Conservation (phyloP, 2,797 vertebrate species). For the Trachurus trachurus region DNA sequence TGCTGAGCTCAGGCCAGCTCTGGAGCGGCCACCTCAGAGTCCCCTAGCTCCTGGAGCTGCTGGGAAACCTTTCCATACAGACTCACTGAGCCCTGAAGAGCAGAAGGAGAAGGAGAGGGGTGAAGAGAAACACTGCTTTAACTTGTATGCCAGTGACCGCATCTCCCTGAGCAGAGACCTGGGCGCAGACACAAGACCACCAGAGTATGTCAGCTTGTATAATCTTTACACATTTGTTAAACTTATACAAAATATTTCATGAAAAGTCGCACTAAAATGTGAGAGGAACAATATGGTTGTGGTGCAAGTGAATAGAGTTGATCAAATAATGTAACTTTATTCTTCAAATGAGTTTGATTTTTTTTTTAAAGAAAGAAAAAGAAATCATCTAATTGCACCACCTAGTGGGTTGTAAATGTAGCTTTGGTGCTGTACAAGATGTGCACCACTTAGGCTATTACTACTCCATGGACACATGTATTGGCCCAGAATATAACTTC, state of each 20-base stretch:
- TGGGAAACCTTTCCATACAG: constrained; percentile 91
- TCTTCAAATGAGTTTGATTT: not conserved
- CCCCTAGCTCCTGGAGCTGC: constrained; percentile 92
- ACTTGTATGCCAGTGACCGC: constrained; percentile 96
- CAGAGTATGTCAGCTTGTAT: constrained; percentile 90
- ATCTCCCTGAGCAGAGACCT: constrained; percentile 97
- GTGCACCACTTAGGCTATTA: not conserved
- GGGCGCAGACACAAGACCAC: constrained; percentile 96
- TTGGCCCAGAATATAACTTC: constrained; percentile 19
- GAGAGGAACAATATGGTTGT: not conserved
- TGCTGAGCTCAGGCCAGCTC: constrained; percentile 90
- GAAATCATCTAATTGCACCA: constrained; percentile 50
- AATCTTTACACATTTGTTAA: constrained; percentile 15
- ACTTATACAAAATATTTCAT: not conserved
- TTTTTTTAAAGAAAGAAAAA: not conserved
- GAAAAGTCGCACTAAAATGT: not conserved
- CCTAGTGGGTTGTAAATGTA: constrained; percentile 55
- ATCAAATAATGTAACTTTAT: not conserved
- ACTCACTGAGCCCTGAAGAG: constrained; percentile 89
- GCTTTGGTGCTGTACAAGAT: constrained; percentile 13
- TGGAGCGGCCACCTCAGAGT: constrained; percentile 92
- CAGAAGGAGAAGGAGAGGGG: constrained; percentile 94
- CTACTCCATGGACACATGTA: not conserved
- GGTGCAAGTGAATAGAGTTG: not conserved
- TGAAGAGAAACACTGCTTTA: constrained; percentile 98